These are phyloP conservation scores for Bombus turneri DNA, from an alignment of 1,140 invertebrate genomes.

Conservation along the genomic window DNA sequence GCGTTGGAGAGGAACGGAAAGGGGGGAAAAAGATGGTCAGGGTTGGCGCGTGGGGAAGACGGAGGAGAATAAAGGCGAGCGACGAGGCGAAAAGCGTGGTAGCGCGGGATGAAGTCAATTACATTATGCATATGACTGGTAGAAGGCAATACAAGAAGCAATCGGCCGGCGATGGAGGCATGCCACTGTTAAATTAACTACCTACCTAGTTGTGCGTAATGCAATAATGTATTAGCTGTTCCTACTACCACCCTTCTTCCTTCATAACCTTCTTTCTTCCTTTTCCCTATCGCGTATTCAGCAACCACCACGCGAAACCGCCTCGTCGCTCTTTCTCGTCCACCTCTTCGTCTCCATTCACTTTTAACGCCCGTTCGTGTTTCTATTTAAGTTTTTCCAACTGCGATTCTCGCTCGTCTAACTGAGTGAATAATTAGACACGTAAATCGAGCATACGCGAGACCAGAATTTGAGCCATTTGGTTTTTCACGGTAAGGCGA, in stretches of 20 bases:
- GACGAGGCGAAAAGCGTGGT: slow-evolving; percentile 62
- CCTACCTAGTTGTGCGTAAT: slow-evolving; percentile 74
- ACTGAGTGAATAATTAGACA: background rate
- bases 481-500: background rate
- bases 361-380: background rate
- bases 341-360: background rate
- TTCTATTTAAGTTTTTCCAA: background rate
- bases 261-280: background rate
- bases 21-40: background rate
- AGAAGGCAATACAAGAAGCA: slow-evolving; percentile 75
- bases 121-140: slow-evolving; percentile 76
- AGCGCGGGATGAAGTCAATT: slow-evolving; percentile 74
- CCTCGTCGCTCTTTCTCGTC: slow-evolving; percentile 1
- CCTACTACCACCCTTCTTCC: slow-evolving; percentile 2
- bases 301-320: background rate
- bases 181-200: slow-evolving; percentile 74
- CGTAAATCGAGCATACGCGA: background rate
- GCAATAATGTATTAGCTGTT: slow-evolving; percentile 70
- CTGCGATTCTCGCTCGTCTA: background rate
- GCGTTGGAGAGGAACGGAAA: background rate
- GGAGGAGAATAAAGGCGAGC: slow-evolving; percentile 38
- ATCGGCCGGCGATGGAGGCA: slow-evolving; percentile 64
- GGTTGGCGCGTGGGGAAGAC: slow-evolving; percentile 14
- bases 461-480: background rate
- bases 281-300: slow-evolving; percentile 41